Percentiles rank a stretch among this genome's conserved stretches.
Conservation (phyloP, 1,140 invertebrate genomes). For the Tetramorium parvispinum region DNA sequence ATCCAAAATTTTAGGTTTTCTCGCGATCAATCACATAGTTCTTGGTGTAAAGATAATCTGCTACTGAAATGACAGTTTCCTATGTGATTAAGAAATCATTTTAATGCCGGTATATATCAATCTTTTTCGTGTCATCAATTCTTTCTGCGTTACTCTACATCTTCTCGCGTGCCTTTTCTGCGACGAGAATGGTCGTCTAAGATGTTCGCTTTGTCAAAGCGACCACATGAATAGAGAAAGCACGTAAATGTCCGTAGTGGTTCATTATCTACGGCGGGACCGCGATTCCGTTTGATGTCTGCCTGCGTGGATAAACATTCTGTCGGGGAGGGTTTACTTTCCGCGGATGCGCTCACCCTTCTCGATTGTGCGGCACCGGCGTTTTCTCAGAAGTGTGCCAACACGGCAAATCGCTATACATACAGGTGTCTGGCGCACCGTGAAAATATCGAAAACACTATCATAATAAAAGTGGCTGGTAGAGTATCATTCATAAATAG, state of each 20-base stretch:
- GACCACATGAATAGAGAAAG: conserved; percentile 36
- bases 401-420: conserved; percentile 47
- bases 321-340: conserved; percentile 67
- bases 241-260: conserved; percentile 59
- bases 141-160: neutral
- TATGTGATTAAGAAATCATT: conserved; percentile 16
- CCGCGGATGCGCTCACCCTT: conserved; percentile 63
- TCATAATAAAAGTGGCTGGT: too few species aligned
- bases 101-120: neutral
- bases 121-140: neutral
- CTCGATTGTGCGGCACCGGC: conserved; percentile 58
- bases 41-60: too few species aligned
- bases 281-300: conserved; percentile 76
- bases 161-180: conserved; percentile 33
- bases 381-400: conserved; percentile 55
- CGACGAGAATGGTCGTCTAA: conserved; percentile 6
- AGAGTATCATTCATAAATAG: conserved; percentile 15
- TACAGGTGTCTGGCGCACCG: conserved; percentile 15
- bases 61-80: neutral
- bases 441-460: conserved; percentile 20
- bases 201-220: conserved; percentile 37
- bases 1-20: neutral
- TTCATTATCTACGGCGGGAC: conserved; percentile 74
- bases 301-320: conserved; percentile 75
- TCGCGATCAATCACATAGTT: neutral